Conservation (phyloP, 2,888 invertebrate species). For the Acanthosepion lycidas region DNA sequence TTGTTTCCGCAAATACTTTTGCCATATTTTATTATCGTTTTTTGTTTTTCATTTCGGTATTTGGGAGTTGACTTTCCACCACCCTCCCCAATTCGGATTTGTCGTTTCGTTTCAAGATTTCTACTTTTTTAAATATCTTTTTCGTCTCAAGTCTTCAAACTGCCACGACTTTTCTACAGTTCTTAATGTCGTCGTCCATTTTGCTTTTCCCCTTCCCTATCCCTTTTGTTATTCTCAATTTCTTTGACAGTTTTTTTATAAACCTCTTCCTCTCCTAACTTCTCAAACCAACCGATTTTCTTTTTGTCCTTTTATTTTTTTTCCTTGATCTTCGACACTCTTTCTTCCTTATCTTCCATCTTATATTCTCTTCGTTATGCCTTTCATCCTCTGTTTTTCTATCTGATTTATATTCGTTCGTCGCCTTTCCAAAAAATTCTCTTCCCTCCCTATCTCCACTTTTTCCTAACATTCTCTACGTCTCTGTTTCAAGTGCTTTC, state of each 20-base stretch:
- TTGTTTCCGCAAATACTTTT: not conserved
- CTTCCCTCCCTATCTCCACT: no score
- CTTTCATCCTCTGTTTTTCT: not conserved
- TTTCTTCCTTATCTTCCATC: not conserved
- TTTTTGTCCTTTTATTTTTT: not conserved
- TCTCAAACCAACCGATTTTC: not conserved
- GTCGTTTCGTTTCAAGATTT: constrained; percentile 24
- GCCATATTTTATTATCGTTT: not conserved
- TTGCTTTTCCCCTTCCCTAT: not conserved
- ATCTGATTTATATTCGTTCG: not conserved
- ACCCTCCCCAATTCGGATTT: not conserved
- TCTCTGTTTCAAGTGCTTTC: not conserved
- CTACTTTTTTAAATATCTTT: not conserved
- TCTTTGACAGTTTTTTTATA: not conserved
- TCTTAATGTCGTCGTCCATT: not conserved
- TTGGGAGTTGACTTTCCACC: not conserved
- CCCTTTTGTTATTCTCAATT: not conserved
- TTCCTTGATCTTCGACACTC: no score
- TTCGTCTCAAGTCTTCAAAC: constrained; percentile 14
- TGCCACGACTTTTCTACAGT: not conserved
- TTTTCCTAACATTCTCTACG: not conserved
- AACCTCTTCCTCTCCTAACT: not conserved
- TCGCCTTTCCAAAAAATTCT: not conserved
- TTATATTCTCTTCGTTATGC: not conserved
- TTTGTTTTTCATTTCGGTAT: not conserved